A percentile compares a stretch with the other conserved stretches of the same genome.
phyloP scores from a whole-genome alignment of 2,888 invertebrate genomes.

The Callinectes sapidus region DNA sequence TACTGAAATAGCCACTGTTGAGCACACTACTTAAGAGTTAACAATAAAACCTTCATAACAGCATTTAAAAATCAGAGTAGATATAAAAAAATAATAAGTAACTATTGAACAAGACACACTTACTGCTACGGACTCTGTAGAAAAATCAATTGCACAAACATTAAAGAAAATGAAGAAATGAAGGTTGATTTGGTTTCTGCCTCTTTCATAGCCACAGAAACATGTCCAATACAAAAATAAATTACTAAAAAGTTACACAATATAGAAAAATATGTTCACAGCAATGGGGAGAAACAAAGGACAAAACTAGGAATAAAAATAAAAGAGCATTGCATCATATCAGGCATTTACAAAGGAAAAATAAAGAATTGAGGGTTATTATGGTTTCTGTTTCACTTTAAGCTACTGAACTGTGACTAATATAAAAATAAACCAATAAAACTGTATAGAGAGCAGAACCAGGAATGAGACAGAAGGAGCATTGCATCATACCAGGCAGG shows the following conservation, averaged over 20 bases:
- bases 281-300: neutral
- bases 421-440: neutral
- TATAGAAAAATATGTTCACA: neutral
- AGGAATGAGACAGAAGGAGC: neutral
- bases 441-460: neutral
- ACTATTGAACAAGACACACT: slow-evolving; percentile 12
- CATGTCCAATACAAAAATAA: neutral
- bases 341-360: neutral
- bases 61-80: neutral
- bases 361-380: neutral
- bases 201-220: neutral
- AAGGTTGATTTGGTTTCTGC: neutral
- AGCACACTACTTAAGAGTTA: neutral
- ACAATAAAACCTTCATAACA: neutral
- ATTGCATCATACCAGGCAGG: neutral
- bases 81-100: neutral
- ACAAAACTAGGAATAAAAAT: neutral
- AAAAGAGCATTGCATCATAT: no score
- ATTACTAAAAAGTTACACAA: neutral
- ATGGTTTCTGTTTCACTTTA: neutral
- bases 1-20: neutral
- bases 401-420: no score
- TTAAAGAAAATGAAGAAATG: neutral
- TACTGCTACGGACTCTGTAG: neutral
- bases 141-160: neutral